Percentiles rank a stretch among this genome's conserved stretches.
Evolutionary conservation across 2,113 vertebrate species (phyloP).

Genomic region (Platysteira castanea): DNA sequence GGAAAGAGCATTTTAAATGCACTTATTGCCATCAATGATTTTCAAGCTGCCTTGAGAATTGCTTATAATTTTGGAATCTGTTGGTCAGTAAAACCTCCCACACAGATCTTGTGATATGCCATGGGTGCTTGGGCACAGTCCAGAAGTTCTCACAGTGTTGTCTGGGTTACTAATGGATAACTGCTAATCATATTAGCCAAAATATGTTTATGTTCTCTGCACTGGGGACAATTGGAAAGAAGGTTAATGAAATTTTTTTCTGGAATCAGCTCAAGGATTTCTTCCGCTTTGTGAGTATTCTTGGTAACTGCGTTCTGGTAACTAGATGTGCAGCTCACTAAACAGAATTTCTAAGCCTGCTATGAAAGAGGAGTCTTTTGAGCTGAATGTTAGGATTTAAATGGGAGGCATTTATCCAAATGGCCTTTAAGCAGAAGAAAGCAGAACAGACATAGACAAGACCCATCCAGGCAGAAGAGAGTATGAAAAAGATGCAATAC

Average conservation of each 20-base stretch:
- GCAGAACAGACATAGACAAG: neutral
- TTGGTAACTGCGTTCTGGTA: conserved; percentile 7
- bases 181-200: neutral
- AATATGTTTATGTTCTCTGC: neutral
- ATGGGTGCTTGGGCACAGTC: neutral
- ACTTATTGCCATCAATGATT: neutral
- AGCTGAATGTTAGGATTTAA: neutral
- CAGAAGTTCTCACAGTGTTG: neutral
- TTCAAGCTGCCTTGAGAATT: neutral
- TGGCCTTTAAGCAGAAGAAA: neutral
- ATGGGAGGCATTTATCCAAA: neutral
- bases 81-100: neutral
- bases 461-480: neutral
- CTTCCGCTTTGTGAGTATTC: neutral
- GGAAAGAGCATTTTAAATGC: neutral
- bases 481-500: neutral
- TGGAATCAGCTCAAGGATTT: conserved; percentile 19
- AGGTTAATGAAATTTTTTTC: conserved; percentile 1
- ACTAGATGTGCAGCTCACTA: neutral
- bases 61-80: neutral
- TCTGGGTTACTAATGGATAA: conserved; percentile 23
- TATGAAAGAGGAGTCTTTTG: neutral
- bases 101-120: conserved; percentile 17
- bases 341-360: neutral
- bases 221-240: neutral